These are phyloP conservation scores for Drosophila helvetica DNA, from an alignment of 2,888 invertebrate species.

Conservation along the genomic window DNA sequence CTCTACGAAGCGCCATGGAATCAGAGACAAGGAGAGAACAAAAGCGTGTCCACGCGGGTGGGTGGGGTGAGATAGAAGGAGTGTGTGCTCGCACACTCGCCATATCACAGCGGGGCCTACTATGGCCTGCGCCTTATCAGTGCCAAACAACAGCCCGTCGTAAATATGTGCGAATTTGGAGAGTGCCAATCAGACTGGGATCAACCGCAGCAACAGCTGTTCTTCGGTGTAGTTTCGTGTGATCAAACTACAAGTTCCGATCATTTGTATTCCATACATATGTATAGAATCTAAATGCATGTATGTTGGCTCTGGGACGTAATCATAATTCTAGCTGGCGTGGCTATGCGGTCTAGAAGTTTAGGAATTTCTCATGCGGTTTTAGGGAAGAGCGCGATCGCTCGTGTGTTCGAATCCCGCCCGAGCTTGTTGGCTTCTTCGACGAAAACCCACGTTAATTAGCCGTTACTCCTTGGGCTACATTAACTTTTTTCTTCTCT, in stretches of 20 bases:
- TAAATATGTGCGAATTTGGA: conserved; percentile 24
- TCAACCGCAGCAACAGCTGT: conserved; percentile 25
- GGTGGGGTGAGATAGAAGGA: conserved; percentile 1
- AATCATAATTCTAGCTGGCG: conserved; percentile 17
- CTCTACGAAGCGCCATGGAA: conserved; percentile 17
- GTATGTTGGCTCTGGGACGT: neutral
- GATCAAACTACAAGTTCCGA: neutral
- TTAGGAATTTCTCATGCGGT: conserved; percentile 29
- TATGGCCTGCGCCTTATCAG: conserved; percentile 45
- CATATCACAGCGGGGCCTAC: conserved; percentile 12
- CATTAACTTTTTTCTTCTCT: conserved; percentile 53
- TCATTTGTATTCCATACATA: neutral
- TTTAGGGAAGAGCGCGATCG: neutral
- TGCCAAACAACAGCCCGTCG: conserved; percentile 32
- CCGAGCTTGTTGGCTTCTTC: conserved; percentile 76
- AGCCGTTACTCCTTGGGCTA: conserved; percentile 74
- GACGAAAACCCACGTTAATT: conserved; percentile 70
- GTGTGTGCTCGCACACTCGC: neutral
- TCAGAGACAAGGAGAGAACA: neutral
- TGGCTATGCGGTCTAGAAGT: conserved; percentile 55
- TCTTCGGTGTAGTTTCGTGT: conserved; percentile 5
- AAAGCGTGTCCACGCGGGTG: neutral
- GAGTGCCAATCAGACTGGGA: conserved; percentile 7
- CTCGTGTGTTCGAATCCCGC: conserved; percentile 62
- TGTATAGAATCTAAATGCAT: too few relatives aligned